Percentiles rank a stretch among this genome's conserved stretches.
Conservation (phyloP, 2,888 invertebrate species). For the Hypsopygia costalis region DNA sequence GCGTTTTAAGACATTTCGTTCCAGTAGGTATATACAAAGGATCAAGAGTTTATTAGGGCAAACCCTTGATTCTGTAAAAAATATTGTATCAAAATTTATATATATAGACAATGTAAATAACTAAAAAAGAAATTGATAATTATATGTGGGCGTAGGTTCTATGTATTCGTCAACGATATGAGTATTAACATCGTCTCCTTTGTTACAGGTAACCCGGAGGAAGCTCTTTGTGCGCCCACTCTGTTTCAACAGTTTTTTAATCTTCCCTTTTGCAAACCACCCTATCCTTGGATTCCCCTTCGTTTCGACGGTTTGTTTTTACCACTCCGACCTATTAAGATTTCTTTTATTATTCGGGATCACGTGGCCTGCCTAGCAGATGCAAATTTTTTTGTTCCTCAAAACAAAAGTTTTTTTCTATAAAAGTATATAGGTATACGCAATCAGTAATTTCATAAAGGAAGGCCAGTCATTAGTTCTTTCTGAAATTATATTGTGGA, state of each 20-base stretch:
- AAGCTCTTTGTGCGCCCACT: conserved; percentile 40
- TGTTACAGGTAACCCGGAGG: conserved; percentile 64
- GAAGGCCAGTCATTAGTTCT: conserved; percentile 23
- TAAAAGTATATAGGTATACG: too few relatives aligned
- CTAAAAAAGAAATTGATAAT: too few relatives aligned
- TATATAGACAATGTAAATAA: too few relatives aligned
- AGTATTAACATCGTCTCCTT: conserved; percentile 43
- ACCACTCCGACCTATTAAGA: conserved; percentile 11
- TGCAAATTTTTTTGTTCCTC: too few relatives aligned
- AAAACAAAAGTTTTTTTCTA: too few relatives aligned
- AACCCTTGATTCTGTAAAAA: too few relatives aligned
- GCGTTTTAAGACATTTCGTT: too few relatives aligned
- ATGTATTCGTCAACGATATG: conserved; percentile 29
- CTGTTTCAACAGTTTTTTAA: conserved; percentile 17
- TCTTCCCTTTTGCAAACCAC: conserved; percentile 17
- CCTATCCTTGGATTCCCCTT: conserved; percentile 22
- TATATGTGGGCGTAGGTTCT: too few relatives aligned
- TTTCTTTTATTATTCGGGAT: conserved; percentile 18
- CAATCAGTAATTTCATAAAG: too few relatives aligned
- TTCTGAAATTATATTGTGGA: neutral
- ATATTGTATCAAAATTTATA: too few relatives aligned
- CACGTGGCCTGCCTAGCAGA: conserved; percentile 23
- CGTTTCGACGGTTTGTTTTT: conserved; percentile 26
- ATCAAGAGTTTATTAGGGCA: too few relatives aligned
- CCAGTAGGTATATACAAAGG: too few relatives aligned